These are phyloP conservation scores for Phalacrocorax aristotelis DNA, from an alignment of 2,113 vertebrate genomes.

Conservation along the genomic window DNA sequence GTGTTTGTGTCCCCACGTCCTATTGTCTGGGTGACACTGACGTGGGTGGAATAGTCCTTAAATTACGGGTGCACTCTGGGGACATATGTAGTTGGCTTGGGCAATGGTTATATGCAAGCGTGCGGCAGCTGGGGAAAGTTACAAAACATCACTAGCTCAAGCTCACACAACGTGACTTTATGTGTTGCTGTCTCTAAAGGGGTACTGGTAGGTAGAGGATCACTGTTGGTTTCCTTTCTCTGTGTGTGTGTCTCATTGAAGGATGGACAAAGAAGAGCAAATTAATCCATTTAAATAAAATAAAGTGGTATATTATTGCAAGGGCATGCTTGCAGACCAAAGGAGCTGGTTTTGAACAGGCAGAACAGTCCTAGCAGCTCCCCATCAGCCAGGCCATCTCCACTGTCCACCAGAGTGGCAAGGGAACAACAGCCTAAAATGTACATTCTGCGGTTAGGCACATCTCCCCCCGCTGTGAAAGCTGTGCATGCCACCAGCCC, in stretches of 20 bases:
- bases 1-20: not conserved
- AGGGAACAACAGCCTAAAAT: not conserved
- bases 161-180: not conserved
- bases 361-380: not conserved
- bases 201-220: not conserved
- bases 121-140: not conserved
- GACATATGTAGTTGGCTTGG: not conserved
- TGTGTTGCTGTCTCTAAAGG: not conserved
- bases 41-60: not conserved
- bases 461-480: not conserved
- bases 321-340: not conserved
- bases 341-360: not conserved
- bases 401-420: rapidly evolving
- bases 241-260: not conserved
- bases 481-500: not conserved
- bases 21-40: not conserved
- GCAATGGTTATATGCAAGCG: not conserved
- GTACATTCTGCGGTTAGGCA: not conserved
- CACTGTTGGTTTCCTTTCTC: not conserved
- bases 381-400: not conserved
- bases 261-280: not conserved
- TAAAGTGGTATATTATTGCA: not conserved
- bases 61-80: not conserved
- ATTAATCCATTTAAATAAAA: not conserved
- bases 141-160: not conserved